Base-by-base conservation (phyloP, 2,888 invertebrate genomes). In the Mesodorylaimus sp. region DNA sequence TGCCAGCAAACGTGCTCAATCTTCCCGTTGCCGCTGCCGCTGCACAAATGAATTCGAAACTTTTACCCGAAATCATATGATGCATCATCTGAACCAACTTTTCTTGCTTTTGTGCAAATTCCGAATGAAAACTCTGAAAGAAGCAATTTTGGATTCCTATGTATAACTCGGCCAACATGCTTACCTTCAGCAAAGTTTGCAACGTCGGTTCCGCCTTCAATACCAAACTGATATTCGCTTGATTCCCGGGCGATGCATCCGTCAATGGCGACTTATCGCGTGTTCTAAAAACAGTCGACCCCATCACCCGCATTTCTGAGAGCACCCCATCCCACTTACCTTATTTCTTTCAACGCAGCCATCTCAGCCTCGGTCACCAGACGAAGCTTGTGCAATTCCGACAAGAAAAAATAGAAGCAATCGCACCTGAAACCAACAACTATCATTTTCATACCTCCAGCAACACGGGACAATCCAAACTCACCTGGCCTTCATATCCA, bases 1-100 rank as follows among this genome's bases (percentile, higher is more conserved):
- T 54, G 13, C 39, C 13, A 27, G 28, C 28, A 43, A 54, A 50
- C 19, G 37, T 19, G 25, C 26, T 25, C 24, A 54, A 51, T 13
- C 38, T 43, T 2, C 47, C 52, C 10, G 45, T 53, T 10, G 53
- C 51, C 2, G 53, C 51, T 13, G 50, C 46, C 24, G 50, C 38
- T 21, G 54, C 54, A 27, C 53, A 54, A 21, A 54, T 54, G 26
- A 46, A 53, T 24, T 54, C 54, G 42, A 54, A 54, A 23, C 36
- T 49, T 24, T 50, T 50, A 27, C 54, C 53, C 13, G 50, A 47
- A 5, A 52, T 52, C 50, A 54, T 53, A 36, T 52, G 53, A 42
- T 43, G 39, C 50, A 54, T 53, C 51, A 53, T 53, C 19, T 49
- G 46, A 13, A 48, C 49, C 36, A 54, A 41, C 25, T 47, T 43